phyloP scores from a whole-genome alignment of 2,888 invertebrate genomes.

The Eilema depressum region DNA sequence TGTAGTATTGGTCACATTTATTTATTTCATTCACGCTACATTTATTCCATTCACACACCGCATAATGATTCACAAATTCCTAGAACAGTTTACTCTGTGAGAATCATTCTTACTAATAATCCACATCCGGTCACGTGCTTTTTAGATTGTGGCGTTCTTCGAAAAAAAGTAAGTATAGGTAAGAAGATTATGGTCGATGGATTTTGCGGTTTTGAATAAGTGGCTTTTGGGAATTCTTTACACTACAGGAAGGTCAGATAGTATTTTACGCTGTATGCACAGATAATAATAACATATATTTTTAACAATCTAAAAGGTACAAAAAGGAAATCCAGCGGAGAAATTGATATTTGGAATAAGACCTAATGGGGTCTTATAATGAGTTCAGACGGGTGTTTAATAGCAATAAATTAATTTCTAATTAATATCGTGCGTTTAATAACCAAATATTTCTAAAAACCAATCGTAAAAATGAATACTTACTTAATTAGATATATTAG shows the following conservation, averaged over 20 bases:
- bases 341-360: too few species aligned
- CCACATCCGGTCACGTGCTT: conserved; percentile 61
- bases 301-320: too few species aligned
- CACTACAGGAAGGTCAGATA: background rate
- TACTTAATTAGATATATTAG: too few species aligned
- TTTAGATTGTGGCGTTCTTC: conserved; percentile 26
- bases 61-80: conserved; percentile 47
- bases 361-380: too few species aligned
- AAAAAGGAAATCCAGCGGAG: too few species aligned
- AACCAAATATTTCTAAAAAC: too few species aligned
- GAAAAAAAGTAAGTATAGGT: conserved; percentile 26
- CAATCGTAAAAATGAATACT: too few species aligned
- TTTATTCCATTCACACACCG: conserved; percentile 14
- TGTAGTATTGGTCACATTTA: conserved; percentile 13
- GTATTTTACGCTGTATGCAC: too few species aligned
- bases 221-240: background rate
- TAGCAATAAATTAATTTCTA: too few species aligned
- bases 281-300: too few species aligned
- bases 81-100: conserved; percentile 44
- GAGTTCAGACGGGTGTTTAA: too few species aligned
- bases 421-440: too few species aligned
- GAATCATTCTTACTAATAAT: conserved; percentile 65
- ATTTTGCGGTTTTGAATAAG: background rate
- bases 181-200: background rate
- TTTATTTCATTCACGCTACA: conserved; percentile 8